Conservation (phyloP, 2,113 vertebrate genomes). For the Lampris incognitus region DNA sequence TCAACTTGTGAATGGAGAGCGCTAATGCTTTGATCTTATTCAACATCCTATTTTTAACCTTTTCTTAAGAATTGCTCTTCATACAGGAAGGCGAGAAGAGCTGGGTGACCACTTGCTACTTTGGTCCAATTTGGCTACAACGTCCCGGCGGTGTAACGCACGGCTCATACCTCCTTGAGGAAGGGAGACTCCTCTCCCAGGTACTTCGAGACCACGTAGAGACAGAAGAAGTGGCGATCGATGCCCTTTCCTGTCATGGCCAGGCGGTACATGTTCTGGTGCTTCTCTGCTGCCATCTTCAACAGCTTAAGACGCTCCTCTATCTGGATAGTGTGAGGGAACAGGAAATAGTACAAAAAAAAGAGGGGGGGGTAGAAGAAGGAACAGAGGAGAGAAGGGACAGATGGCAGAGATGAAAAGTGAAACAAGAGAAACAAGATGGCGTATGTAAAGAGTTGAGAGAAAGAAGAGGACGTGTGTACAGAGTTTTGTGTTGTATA, state of each 20-base stretch:
- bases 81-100: too few species aligned
- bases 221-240: slow-evolving; percentile 97
- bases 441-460: too few species aligned
- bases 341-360: background rate
- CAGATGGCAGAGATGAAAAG: too few species aligned
- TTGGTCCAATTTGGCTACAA: too few species aligned
- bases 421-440: too few species aligned
- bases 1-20: background rate
- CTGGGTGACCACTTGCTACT: too few species aligned
- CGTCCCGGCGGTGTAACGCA: background rate
- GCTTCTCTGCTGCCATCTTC: slow-evolving; percentile 85
- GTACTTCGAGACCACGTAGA: slow-evolving; percentile 97
- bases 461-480: too few species aligned
- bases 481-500: too few species aligned
- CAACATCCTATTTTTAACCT: too few species aligned
- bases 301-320: slow-evolving; percentile 85
- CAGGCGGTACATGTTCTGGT: slow-evolving; percentile 90
- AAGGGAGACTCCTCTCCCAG: slow-evolving; percentile 93
- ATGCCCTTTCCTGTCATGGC: slow-evolving; percentile 95
- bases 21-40: too few species aligned
- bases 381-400: background rate
- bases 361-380: background rate
- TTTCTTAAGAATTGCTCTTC: too few species aligned
- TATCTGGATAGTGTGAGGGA: slow-evolving; percentile 68
- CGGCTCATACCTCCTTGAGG: slow-evolving; percentile 89